Percentiles rank a stretch among this genome's conserved stretches.
These are phyloP conservation scores for Stenolophus ochropezus DNA, from an alignment of 2,888 invertebrate genomes.

Conservation along the genomic window DNA sequence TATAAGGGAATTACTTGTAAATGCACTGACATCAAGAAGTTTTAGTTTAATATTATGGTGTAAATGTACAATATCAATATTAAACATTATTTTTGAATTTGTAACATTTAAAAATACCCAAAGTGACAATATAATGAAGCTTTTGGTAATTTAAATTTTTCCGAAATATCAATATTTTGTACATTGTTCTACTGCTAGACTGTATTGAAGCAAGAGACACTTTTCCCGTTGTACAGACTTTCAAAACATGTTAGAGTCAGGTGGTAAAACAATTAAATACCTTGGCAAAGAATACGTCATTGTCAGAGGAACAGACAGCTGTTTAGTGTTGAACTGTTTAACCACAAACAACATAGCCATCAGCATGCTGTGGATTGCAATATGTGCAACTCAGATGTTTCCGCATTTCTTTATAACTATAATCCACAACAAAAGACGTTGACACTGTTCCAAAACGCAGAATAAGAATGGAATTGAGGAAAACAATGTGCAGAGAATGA, in stretches of 20 bases:
- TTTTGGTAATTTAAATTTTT: too few relatives aligned
- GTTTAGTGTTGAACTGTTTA: constrained; percentile 28
- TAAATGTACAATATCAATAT: too few relatives aligned
- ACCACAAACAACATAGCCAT: constrained; percentile 27
- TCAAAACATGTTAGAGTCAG: constrained; percentile 15
- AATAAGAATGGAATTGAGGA: not conserved
- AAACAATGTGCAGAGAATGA: not conserved
- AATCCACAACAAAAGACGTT: not conserved
- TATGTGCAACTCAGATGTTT: not conserved
- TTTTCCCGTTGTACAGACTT: not conserved
- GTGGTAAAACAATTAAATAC: constrained; percentile 37
- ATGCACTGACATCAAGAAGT: too few relatives aligned
- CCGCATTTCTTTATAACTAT: constrained; percentile 5
- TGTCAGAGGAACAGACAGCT: constrained; percentile 26
- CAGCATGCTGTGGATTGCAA: not conserved
- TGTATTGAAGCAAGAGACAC: too few relatives aligned
- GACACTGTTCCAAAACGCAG: not conserved
- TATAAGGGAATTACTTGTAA: not conserved
- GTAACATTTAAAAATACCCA: too few relatives aligned
- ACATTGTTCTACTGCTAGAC: too few relatives aligned
- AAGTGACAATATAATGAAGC: too few relatives aligned
- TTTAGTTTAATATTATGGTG: too few relatives aligned
- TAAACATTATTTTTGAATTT: too few relatives aligned
- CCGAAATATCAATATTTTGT: too few relatives aligned
- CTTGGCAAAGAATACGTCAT: constrained; percentile 34